Evolutionary conservation across 2,113 vertebrate genomes (phyloP).

Genomic region (Rynchops niger): DNA sequence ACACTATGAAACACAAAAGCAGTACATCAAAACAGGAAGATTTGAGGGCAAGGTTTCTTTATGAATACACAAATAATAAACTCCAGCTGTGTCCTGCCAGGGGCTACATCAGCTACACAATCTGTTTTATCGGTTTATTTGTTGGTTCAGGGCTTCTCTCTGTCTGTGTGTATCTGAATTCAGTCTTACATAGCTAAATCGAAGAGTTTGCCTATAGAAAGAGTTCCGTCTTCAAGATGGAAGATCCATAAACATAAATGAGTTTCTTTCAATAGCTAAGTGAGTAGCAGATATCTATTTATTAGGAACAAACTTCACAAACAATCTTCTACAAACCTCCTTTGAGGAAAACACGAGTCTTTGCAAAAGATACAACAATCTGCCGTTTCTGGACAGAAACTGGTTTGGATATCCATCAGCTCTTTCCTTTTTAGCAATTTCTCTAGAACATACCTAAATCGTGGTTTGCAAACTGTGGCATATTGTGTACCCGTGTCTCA

Average conservation of each 20-base stretch:
- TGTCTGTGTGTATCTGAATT: neutral
- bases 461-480: neutral
- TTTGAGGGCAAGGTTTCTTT: conserved; percentile 14
- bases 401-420: neutral
- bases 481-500: neutral
- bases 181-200: neutral
- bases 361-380: neutral
- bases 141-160: neutral
- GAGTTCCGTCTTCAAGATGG: neutral
- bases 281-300: neutral
- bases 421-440: neutral
- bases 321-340: neutral
- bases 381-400: neutral
- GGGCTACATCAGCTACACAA: conserved; percentile 7
- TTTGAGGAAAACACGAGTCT: neutral
- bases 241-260: neutral
- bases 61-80: conserved; percentile 33
- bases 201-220: neutral
- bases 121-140: conserved; percentile 5
- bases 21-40: conserved; percentile 4
- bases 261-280: neutral
- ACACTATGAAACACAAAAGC: neutral
- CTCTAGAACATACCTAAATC: neutral
- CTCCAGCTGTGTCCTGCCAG: conserved; percentile 36
- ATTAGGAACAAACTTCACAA: neutral